Conservation (phyloP, 2,888 invertebrate genomes). For the Disparrhopalites patrizii region DNA sequence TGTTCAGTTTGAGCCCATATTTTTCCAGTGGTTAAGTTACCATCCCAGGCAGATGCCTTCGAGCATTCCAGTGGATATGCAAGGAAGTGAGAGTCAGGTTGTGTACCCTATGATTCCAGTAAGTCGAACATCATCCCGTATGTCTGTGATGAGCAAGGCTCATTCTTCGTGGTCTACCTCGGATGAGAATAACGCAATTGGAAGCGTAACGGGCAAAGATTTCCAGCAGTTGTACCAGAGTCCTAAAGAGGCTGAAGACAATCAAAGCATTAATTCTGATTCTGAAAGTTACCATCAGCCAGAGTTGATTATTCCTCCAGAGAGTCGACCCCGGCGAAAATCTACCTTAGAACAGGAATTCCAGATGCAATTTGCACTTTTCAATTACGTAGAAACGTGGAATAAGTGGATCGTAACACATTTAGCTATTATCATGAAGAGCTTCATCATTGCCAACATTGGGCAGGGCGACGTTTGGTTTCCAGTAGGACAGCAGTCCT, state of each 20-base stretch:
- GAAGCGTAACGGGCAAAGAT: slow-evolving; percentile 25
- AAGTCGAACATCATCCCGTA: slow-evolving; percentile 23
- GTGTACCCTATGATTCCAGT: slow-evolving; percentile 25
- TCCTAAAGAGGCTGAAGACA: neutral
- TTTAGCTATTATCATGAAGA: slow-evolving; percentile 29
- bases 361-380: slow-evolving; percentile 11
- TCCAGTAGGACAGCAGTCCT: slow-evolving; percentile 16
- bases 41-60: slow-evolving; percentile 22
- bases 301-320: neutral
- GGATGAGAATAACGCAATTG: slow-evolving; percentile 12
- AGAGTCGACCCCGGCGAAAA: neutral
- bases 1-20: slow-evolving; percentile 21
- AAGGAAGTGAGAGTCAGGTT: slow-evolving; percentile 3
- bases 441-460: slow-evolving; percentile 22
- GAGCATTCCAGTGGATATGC: slow-evolving; percentile 12
- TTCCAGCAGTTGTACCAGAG: slow-evolving; percentile 25
- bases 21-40: slow-evolving; percentile 28
- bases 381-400: slow-evolving; percentile 16
- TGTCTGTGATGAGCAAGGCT: slow-evolving; percentile 17
- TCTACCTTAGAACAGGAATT: slow-evolving; percentile 20
- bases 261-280: neutral
- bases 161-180: slow-evolving; percentile 18
- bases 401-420: slow-evolving; percentile 27
- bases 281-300: neutral
- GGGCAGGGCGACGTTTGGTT: slow-evolving; percentile 27